phyloP scores from a whole-genome alignment of 2,888 invertebrate genomes.

The Lithodes maja region DNA sequence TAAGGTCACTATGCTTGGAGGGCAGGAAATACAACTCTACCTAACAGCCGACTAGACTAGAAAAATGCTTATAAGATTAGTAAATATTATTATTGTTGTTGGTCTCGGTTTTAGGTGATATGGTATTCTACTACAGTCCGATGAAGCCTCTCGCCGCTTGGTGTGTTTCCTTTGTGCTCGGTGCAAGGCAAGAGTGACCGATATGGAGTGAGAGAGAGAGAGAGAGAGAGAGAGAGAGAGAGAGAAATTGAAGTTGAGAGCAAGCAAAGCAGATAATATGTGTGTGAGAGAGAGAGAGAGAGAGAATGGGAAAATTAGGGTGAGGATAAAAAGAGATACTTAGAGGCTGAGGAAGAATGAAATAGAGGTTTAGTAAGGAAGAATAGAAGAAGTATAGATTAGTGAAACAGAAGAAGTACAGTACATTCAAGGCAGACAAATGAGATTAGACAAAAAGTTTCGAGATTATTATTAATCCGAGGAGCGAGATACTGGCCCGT shows the following conservation, averaged over 20 bases:
- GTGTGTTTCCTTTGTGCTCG: not conserved
- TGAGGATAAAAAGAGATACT: not conserved
- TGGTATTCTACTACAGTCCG: not conserved
- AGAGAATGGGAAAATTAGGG: not conserved
- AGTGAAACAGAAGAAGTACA: not conserved
- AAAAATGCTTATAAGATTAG: too few relatives aligned
- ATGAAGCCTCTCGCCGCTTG: too few relatives aligned
- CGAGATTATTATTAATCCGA: not conserved
- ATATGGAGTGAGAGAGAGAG: conserved; percentile 7
- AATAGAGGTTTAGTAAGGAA: not conserved
- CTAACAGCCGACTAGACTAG: too few relatives aligned
- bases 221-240: not conserved
- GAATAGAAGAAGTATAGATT: not conserved
- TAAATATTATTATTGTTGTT: not conserved
- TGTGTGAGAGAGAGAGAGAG: not conserved
- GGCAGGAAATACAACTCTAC: too few relatives aligned
- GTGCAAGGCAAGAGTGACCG: not conserved
- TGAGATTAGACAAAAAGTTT: not conserved
- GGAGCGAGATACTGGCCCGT: not conserved
- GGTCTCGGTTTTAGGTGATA: not conserved
- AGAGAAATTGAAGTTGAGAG: not conserved
- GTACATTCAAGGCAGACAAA: not conserved
- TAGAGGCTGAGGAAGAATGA: not conserved
- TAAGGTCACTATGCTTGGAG: too few relatives aligned
- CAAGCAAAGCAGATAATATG: not conserved